Conservation (phyloP, 2,113 vertebrate genomes). For the Eira barbara region DNA sequence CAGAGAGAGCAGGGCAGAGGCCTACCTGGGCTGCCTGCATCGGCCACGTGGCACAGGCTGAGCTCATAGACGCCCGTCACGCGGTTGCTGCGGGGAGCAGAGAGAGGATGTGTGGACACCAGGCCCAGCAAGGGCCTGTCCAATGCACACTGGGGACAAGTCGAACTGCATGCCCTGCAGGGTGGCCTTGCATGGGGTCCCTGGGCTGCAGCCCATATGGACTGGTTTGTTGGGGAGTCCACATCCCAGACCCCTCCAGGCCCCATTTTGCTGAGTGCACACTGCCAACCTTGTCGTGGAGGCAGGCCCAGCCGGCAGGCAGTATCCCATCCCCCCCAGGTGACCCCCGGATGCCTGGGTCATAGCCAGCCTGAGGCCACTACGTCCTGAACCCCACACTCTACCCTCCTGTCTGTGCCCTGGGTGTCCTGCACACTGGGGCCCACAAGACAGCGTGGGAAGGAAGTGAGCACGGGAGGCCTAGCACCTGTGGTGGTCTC, state of each 20-base stretch:
- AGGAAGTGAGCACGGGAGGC: neutral
- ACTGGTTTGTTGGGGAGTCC: too few species aligned
- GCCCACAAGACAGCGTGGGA: rapidly evolving
- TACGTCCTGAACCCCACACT: neutral
- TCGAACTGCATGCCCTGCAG: rapidly evolving
- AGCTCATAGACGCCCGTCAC: constrained; percentile 96
- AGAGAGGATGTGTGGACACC: rapidly evolving
- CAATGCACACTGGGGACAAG: rapidly evolving
- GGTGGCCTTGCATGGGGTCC: neutral
- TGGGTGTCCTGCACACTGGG: too few species aligned
- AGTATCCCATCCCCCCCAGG: rapidly evolving
- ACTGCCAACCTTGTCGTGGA: neutral
- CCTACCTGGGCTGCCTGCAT: constrained; percentile 95
- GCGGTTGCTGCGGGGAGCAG: constrained; percentile 86
- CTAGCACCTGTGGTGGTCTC: neutral
- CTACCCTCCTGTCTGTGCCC: neutral
- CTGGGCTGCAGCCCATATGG: neutral
- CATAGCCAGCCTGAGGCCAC: neutral
- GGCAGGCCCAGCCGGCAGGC: too few species aligned
- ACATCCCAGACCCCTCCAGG: rapidly evolving
- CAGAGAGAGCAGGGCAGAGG: rapidly evolving
- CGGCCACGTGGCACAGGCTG: constrained; percentile 92
- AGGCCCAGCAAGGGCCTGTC: rapidly evolving
- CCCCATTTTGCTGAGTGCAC: neutral
- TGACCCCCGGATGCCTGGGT: neutral